Base-by-base conservation (phyloP, 2,797 vertebrate genomes). In the Fratercula arctica region DNA sequence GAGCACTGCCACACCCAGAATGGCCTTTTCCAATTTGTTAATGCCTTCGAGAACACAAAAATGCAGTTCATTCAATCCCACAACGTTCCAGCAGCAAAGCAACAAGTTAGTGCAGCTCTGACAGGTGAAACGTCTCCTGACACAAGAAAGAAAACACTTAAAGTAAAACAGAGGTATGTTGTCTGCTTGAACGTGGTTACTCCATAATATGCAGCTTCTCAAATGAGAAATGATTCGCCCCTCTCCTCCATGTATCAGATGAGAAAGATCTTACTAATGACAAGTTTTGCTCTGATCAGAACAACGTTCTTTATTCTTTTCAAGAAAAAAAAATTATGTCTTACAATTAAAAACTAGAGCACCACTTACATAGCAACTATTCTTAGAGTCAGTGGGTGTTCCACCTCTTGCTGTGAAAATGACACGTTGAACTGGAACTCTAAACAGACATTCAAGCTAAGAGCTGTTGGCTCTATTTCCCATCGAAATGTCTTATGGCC, bases 331-430 rank as follows among this genome's bases (percentile, higher is more conserved):
- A 29, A 63, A 57, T 53, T 9, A 67, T 9, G 13, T 57, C 45
- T 89, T 70, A 76, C 51, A 59, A 53, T 74, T 9, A 68, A 67
- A 23, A 90, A 63, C 64, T 69, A 60, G 31, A 90, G 68, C 48
- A 77, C 53, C 57, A 72, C 39, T 89, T 46, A 83, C 2, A 83
- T 8, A 87, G 50, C 48, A 67, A 29, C 53, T 59, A 23, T 68
- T 93, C 78, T 77, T 82, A 73, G 57, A 92, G n/a, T 31, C 89
- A 82, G 74, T 67, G 70, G 83, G 94, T 61, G 84, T 80, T 68
- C 64, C 60, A 77, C 28, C 41, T 72, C 82, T 60, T 81, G 87
- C 89, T 83, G 88, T 87, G 95, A 93, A 94, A 95, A 94, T 74
- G 35, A 66, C 53, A 82, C 9, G 39, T 39, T 80, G 60, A 89